phyloP scores from a whole-genome alignment of 23 tunicate species.

The Halocynthia roretzi region DNA sequence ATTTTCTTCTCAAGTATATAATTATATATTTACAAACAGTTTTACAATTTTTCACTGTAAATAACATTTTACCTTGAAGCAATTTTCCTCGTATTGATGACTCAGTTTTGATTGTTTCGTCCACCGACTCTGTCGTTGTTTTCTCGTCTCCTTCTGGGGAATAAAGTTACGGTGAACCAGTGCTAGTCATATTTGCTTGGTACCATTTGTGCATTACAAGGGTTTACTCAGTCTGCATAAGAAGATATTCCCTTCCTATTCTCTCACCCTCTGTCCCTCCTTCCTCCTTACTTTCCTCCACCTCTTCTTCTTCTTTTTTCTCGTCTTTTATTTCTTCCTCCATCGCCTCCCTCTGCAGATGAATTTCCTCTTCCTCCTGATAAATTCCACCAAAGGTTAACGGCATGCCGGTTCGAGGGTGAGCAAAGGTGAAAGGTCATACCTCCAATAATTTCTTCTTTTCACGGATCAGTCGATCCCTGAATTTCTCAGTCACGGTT shows the following conservation, averaged over 20 bases:
- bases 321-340: slow-evolving; percentile 19
- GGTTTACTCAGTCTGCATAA: too few relatives aligned
- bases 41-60: background rate
- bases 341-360: slow-evolving; percentile 20
- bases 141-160: slow-evolving; percentile 4
- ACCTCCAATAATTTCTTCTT: slow-evolving; percentile 62
- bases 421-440: slow-evolving; percentile 1
- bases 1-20: too few relatives aligned
- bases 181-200: too few relatives aligned
- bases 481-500: slow-evolving; percentile 36
- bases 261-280: slow-evolving; percentile 29
- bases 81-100: slow-evolving; percentile 18
- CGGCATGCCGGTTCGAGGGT: background rate
- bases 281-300: slow-evolving; percentile 9
- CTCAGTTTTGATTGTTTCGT: slow-evolving; percentile 20
- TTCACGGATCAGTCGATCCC: slow-evolving; percentile 47
- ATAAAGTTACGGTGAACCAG: background rate
- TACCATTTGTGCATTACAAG: too few relatives aligned
- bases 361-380: slow-evolving; percentile 37
- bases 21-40: background rate
- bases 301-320: slow-evolving; percentile 18
- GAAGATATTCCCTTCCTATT: background rate
- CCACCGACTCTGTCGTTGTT: slow-evolving; percentile 2
- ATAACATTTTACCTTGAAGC: slow-evolving; percentile 1
- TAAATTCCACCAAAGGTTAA: background rate